These are phyloP conservation scores for Limosa lapponica DNA, from an alignment of 2,797 vertebrate genomes.

Conservation along the genomic window DNA sequence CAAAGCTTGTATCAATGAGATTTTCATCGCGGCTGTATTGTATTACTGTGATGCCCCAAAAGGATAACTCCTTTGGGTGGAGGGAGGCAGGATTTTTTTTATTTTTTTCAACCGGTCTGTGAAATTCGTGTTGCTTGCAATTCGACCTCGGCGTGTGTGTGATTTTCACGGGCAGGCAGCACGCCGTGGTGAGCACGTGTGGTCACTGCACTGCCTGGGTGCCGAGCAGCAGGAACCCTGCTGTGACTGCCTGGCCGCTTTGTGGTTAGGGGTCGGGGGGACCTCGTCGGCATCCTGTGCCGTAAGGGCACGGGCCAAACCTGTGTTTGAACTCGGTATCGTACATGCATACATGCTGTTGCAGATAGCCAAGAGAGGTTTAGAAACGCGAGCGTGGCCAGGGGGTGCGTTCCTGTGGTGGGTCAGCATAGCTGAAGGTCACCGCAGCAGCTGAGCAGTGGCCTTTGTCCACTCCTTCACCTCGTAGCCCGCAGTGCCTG, in stretches of 20 bases:
- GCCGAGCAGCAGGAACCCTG: background rate
- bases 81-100: background rate
- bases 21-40: background rate
- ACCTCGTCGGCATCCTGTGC: fast-evolving
- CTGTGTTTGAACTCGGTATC: fast-evolving
- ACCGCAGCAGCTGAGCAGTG: conserved; percentile 28
- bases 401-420: background rate
- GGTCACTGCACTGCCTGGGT: background rate
- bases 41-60: background rate
- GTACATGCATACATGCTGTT: fast-evolving
- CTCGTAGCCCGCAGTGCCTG: background rate
- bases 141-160: background rate
- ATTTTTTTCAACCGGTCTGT: conserved; percentile 30
- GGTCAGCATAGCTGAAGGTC: conserved; percentile 10
- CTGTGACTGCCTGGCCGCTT: too few relatives aligned
- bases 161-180: background rate
- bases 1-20: background rate
- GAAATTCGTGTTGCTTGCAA: background rate
- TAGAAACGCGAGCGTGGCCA: background rate
- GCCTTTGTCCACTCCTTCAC: conserved; percentile 31
- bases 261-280: background rate
- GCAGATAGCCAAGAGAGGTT: background rate
- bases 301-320: fast-evolving
- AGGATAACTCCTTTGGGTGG: background rate
- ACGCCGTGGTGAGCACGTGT: background rate